Conservation (phyloP, 2,888 invertebrate species). For the Lymantria dispar region DNA sequence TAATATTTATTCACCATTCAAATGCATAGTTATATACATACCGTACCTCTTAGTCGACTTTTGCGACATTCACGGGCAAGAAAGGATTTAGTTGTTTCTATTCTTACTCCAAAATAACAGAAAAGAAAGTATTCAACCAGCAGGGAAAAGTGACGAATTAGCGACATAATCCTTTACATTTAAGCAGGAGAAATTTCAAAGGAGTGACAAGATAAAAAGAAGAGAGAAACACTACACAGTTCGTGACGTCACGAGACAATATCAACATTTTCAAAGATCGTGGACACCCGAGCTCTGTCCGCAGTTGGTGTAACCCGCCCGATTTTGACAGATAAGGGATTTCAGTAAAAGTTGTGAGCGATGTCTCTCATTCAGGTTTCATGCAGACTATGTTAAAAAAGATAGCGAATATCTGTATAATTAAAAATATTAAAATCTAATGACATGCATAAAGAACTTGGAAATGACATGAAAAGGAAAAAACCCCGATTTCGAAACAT, state of each 20-base stretch:
- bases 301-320: constrained; percentile 56
- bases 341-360: constrained; percentile 69
- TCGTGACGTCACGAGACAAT: constrained; percentile 10
- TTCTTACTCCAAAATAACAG: too few relatives aligned
- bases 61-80: too few relatives aligned
- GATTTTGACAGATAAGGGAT: constrained; percentile 77
- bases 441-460: too few relatives aligned
- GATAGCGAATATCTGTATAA: constrained; percentile 11
- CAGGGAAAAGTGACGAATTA: too few relatives aligned
- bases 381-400: constrained; percentile 19
- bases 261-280: not conserved
- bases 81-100: too few relatives aligned
- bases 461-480: too few relatives aligned
- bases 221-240: not conserved
- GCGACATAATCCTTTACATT: not conserved
- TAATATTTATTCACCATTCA: too few relatives aligned
- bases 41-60: too few relatives aligned
- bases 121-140: too few relatives aligned
- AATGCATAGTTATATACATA: too few relatives aligned
- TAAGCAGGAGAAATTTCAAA: constrained; percentile 6
- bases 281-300: constrained; percentile 33
- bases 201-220: not conserved
- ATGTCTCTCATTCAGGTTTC: constrained; percentile 56
- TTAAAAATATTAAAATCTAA: too few relatives aligned
- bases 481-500: too few relatives aligned